phyloP scores from a whole-genome alignment of 2,888 invertebrate genomes.

The Aspidiotus rigidus region DNA sequence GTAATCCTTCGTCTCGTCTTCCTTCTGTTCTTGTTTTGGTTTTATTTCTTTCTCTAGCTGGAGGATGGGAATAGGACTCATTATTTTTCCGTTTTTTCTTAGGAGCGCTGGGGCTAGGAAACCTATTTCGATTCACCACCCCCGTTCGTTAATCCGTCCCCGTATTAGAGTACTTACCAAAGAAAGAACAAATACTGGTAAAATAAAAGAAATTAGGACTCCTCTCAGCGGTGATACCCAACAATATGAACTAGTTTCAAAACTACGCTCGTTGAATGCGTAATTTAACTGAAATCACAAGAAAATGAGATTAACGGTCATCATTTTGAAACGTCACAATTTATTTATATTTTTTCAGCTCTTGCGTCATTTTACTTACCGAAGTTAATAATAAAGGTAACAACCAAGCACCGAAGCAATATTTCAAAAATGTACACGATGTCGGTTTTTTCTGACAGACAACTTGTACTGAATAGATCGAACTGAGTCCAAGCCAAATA shows the following conservation, averaged over 20 bases:
- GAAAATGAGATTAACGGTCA: background rate
- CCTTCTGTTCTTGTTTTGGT: too few species aligned
- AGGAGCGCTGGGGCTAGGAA: too few species aligned
- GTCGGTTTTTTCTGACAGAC: slow-evolving; percentile 43
- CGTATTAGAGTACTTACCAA: slow-evolving; percentile 12
- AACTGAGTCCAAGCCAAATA: slow-evolving; percentile 60
- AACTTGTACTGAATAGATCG: slow-evolving; percentile 53
- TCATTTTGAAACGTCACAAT: background rate
- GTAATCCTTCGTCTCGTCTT: too few species aligned
- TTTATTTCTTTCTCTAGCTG: too few species aligned
- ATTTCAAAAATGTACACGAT: slow-evolving; percentile 50
- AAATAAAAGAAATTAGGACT: slow-evolving; percentile 66
- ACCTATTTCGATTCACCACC: too few species aligned
- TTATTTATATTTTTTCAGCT: background rate
- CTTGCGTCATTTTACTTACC: slow-evolving; percentile 48
- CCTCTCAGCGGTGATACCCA: slow-evolving; percentile 69
- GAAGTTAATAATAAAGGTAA: slow-evolving; percentile 56
- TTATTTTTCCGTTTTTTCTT: too few species aligned
- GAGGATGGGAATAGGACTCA: too few species aligned
- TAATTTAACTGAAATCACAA: slow-evolving; percentile 27
- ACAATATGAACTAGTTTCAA: slow-evolving; percentile 63
- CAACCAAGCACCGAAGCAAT: slow-evolving; percentile 50
- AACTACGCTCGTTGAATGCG: slow-evolving; percentile 47
- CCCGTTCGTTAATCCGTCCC: too few species aligned
- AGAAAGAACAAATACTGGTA: slow-evolving; percentile 44